phyloP scores from a whole-genome alignment of 2,797 vertebrate species.

The Cetoscarus ocellatus region DNA sequence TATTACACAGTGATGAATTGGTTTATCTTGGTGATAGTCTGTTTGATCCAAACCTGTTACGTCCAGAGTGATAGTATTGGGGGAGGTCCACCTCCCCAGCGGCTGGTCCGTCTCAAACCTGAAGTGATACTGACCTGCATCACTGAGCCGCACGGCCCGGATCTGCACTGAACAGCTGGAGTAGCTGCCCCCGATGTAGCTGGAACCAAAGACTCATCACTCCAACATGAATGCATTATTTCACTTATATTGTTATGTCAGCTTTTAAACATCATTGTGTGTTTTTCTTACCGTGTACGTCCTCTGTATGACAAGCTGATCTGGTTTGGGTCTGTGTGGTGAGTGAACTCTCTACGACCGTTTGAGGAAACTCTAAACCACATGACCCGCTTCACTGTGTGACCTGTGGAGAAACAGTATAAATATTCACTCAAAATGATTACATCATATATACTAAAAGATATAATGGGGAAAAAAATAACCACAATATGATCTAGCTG shows the following conservation, averaged over 20 bases:
- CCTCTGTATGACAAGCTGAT: slow-evolving; percentile 81
- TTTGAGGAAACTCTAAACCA: slow-evolving; percentile 84
- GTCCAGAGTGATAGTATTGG: slow-evolving; percentile 78
- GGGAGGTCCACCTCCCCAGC: slow-evolving; percentile 84
- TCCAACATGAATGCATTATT: not conserved
- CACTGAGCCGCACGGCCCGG: slow-evolving; percentile 77
- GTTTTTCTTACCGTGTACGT: slow-evolving; percentile 70
- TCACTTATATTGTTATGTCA: not conserved
- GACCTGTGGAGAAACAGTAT: slow-evolving; percentile 53
- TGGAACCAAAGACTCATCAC: slow-evolving; percentile 31
- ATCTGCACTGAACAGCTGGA: slow-evolving; percentile 86
- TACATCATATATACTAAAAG: too few species aligned
- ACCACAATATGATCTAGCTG: not conserved
- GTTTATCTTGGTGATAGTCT: not conserved
- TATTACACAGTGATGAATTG: not conserved
- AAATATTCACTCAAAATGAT: too few species aligned
- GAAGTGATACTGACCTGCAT: slow-evolving; percentile 85
- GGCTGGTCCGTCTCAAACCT: slow-evolving; percentile 85
- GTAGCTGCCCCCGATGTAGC: slow-evolving; percentile 80
- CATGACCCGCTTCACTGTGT: slow-evolving; percentile 81
- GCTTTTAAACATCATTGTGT: slow-evolving; percentile 1
- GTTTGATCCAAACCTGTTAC: slow-evolving; percentile 76
- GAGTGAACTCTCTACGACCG: slow-evolving; percentile 78
- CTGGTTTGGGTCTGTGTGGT: slow-evolving; percentile 78
- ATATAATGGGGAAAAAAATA: not conserved